Evolutionary conservation across 2,888 invertebrate genomes (phyloP), one percentile per base, ranked within the genome.

Genomic region (Acronicta aceris): DNA sequence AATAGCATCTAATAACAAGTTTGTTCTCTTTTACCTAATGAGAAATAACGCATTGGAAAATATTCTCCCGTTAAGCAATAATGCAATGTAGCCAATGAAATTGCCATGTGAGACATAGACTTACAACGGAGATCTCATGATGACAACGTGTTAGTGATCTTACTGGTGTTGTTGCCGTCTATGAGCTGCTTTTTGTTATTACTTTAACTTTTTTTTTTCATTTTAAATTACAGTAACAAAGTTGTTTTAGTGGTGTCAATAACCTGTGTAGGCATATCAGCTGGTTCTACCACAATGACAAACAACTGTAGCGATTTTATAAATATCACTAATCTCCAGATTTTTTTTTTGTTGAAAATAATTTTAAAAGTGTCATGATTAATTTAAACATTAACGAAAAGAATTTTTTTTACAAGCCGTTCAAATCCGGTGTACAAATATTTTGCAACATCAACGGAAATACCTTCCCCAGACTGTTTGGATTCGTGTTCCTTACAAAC

Each of bases 401-500:
- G 57, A 63, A 63, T 60, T 78, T 65, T 42, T 62, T 56, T 65
- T 68, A 69, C 69, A 75, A 78, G 63, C 51, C 45, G 43, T 41
- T 52, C 64, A 58, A 78, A 69, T 79, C 76, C 69, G 63, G 61
- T 47, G 48, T 64, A 66, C 58, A 68, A 73, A 79, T 61, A 78
- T 68, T 65, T 69, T 51, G 78, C 65, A 68, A 69, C 15, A 53
- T 4, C 45, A 66, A 70, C 69, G 57, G 68, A 68, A 69, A 75
- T 73, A 67, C 66, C 68, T 61, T 54, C 25, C n/a, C 36, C 38
- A 45, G 48, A 64, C 48, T 69, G 63, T 74, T 66, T 67, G 52
- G 15, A 73, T 70, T 71, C 71, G 53, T 64, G 62, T 68, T 71
- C 71, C 67, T 71, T 49, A 69, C 61, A 76, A 80, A 77, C 76